Evolutionary conservation across 2,888 invertebrate species (phyloP), one percentile per base, ranked within the genome.

Genomic region (Crepidodera aurea): DNA sequence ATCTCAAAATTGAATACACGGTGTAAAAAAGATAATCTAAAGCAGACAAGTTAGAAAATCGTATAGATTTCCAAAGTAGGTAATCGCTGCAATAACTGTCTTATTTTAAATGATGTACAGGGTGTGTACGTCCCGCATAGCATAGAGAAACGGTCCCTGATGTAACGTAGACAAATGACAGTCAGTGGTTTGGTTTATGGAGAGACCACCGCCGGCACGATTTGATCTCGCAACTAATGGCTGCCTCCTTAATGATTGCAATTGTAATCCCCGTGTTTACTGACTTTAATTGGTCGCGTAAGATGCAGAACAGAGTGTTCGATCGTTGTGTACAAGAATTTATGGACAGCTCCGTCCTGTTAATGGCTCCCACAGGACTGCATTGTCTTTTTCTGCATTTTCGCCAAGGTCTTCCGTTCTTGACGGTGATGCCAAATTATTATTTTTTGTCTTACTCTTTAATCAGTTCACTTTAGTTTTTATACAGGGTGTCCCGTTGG

Each of bases 351-450:
- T 67, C 66, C 69, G 62, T 65, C 68, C 71, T 68, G 69, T 65
- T 71, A 75, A 75, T 75, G 71, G 73, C 71, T 75, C 75, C 76
- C 76, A 72, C 71, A 73, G 76, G 75, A 77, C 71, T 67, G 74
- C 71, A 73, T 70, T 71, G 71, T 71, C 66, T 71, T 59, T 51
- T 60, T 39, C 40, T 51, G 15, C 32, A 37, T 54, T 16, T 53
- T 51, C 55, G 62, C 7, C 40, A 40, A 40, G 40, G 40, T 18
- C 40, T 50, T 32, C 42, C 6, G 29, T 18, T 34, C 15, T 40
- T 34, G 10, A 40, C 55, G 50, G 40, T 55, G 60, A n/a, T 60
- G 60, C 55, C 60, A 55, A 46, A 32, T 27, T 37, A 7, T 3
- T 25, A 25, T 25, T 25, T 25, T 25, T 25, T 25, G 4, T 5